phyloP scores from a whole-genome alignment of 2,797 vertebrate genomes.

The Steatocranus sp. region DNA sequence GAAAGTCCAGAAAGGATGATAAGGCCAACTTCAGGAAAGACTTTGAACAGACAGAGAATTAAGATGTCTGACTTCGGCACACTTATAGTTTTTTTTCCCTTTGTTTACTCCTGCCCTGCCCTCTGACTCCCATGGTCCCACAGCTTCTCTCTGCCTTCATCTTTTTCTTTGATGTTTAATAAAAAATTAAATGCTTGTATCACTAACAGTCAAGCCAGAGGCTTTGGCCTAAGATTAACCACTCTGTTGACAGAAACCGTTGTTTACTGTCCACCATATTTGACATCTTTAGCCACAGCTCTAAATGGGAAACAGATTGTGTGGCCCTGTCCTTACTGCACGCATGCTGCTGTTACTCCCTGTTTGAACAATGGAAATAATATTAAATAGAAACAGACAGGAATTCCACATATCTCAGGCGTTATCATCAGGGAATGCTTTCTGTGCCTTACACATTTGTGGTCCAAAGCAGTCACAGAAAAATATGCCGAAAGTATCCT shows the following conservation, averaged over 20 bases:
- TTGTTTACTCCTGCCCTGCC: not conserved
- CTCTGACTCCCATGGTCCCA: not conserved
- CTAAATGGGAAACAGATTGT: constrained; percentile 15
- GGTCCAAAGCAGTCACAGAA: not conserved
- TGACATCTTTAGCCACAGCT: not conserved
- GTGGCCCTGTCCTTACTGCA: constrained; percentile 3
- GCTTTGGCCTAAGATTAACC: not conserved
- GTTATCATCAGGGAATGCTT: constrained; percentile 18
- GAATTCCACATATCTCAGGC: constrained; percentile 15
- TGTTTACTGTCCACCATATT: constrained; percentile 18
- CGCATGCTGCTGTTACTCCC: not conserved
- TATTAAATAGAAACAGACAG: constrained; percentile 37
- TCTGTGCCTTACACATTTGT: constrained; percentile 15
- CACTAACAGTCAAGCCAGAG: not conserved
- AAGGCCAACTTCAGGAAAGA: not conserved
- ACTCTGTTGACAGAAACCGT: not conserved
- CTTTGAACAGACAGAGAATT: not conserved
- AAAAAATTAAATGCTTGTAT: not conserved
- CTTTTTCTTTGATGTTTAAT: not conserved
- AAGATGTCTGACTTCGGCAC: not conserved
- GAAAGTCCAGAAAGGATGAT: not conserved
- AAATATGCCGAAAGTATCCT: constrained; percentile 1
- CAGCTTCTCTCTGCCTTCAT: not conserved
- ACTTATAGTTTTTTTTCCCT: not conserved
- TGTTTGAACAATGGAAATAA: constrained; percentile 6